Conservation (phyloP, 2,113 vertebrate genomes). For the Muntiacus muntjak region DNA sequence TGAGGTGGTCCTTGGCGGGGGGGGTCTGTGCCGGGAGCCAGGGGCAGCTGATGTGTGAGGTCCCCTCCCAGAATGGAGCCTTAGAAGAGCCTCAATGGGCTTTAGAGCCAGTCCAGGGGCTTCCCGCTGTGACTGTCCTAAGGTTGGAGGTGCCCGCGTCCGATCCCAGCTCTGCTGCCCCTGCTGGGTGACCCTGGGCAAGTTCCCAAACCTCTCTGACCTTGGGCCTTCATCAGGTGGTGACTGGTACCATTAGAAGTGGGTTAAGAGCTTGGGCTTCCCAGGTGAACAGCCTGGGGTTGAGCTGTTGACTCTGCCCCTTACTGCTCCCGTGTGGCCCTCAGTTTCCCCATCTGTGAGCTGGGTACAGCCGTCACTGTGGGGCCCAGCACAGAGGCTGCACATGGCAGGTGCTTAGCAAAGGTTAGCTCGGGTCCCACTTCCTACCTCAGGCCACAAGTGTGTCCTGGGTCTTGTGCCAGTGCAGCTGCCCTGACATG, state of each 20-base stretch:
- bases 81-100: background rate
- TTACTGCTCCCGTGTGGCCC: background rate
- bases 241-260: background rate
- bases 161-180: background rate
- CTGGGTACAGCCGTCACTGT: background rate
- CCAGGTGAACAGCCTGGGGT: too few species aligned
- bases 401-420: background rate
- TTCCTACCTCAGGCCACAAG: background rate
- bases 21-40: background rate
- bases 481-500: background rate
- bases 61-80: background rate
- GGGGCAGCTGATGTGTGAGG: fast-evolving
- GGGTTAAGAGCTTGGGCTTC: background rate
- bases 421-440: background rate
- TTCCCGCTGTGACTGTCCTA: fast-evolving
- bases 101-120: background rate
- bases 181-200: background rate
- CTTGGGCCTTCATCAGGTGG: background rate
- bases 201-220: background rate
- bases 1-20: background rate
- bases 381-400: background rate
- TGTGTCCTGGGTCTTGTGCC: background rate
- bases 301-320: background rate
- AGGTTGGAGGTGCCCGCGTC: background rate
- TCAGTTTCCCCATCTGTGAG: background rate